phyloP scores from a whole-genome alignment of 2,113 vertebrate species.

The Pelmatolapia mariae region DNA sequence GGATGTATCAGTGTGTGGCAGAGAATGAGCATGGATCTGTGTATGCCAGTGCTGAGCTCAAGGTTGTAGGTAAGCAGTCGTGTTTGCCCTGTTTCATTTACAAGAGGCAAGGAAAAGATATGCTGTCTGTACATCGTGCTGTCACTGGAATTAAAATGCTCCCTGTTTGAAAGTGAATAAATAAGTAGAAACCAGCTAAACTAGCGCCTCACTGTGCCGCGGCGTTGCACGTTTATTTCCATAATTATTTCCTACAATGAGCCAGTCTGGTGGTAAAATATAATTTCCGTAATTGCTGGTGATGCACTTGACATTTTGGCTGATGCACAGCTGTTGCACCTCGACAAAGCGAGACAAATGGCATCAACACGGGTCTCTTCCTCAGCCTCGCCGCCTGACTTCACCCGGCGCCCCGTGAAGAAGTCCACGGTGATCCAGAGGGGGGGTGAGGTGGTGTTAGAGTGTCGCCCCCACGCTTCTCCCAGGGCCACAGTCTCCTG shows the following conservation, averaged over 20 bases:
- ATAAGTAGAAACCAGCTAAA: neutral
- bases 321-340: neutral
- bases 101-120: neutral
- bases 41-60: constrained; percentile 83
- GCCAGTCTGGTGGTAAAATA: neutral
- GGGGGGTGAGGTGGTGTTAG: constrained; percentile 77
- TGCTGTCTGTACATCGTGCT: neutral
- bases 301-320: constrained; percentile 39
- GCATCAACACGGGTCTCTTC: neutral
- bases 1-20: constrained; percentile 87
- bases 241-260: constrained; percentile 29
- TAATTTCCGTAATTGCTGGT: constrained; percentile 19
- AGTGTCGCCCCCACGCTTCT: constrained; percentile 80
- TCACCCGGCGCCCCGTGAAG: constrained; percentile 78
- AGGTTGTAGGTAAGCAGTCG: constrained; percentile 82
- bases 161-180: neutral
- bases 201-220: neutral
- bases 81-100: neutral
- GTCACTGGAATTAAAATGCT: neutral
- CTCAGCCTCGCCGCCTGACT: constrained; percentile 82
- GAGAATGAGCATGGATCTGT: constrained; percentile 79
- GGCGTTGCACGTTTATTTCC: constrained; percentile 3
- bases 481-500: constrained; percentile 80
- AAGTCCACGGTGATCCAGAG: constrained; percentile 76
- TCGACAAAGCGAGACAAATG: neutral